Base-by-base conservation (phyloP, 2,113 vertebrate genomes). In the Mellivora capensis region DNA sequence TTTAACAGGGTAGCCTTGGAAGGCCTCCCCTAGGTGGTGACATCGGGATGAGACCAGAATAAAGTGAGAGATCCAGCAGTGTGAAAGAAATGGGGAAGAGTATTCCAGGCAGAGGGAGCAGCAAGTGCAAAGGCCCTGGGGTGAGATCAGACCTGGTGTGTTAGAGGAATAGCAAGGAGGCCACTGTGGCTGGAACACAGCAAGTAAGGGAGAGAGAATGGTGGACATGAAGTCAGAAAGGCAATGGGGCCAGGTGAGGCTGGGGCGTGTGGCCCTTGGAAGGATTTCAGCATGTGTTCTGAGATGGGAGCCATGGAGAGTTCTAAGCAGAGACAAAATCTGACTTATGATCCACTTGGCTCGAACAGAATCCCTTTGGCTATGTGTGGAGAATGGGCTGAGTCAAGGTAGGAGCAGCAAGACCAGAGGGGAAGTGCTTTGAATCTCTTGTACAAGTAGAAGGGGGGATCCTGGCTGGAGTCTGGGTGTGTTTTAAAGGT, bases 101-200 rank as follows among this genome's bases (percentile, higher is more conserved):
- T 25, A n/a, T 10, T 12, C 39, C n/a, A 15, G 79, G 83, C 83
- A 52, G 64, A 17, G 20, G 77, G 52, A 80, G 72, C 27, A 59
- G 87, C 80, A 85, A 25, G 76, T 42, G 12, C 90, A 82, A 94
- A 96, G 96, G 94, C 62, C 96, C 91, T 61, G 82, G 37, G 88
- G 84, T 37, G 20, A 49, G 74, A 8, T 18, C 31, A 8, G 9
- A 13, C 57, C 23, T 27, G 7, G 23, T 27, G 21, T 61, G 62
- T 18, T 9, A 29, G 34, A 59, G 27, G 44, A 64, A 44, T 0
- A 14, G 9, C 29, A 20, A 7, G 25, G 49, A 86, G 34, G 9
- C 61, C 20, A 13, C 1, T 17, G 59, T 59, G 29, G n/a, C 31
- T 59, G 34, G 37, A 90, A 15, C 74, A 47, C 20, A 71, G 69